A percentile compares a stretch with the other conserved stretches of the same genome.
phyloP scores from a whole-genome alignment of 2,888 invertebrate genomes.

The Lochmaea capreae region DNA sequence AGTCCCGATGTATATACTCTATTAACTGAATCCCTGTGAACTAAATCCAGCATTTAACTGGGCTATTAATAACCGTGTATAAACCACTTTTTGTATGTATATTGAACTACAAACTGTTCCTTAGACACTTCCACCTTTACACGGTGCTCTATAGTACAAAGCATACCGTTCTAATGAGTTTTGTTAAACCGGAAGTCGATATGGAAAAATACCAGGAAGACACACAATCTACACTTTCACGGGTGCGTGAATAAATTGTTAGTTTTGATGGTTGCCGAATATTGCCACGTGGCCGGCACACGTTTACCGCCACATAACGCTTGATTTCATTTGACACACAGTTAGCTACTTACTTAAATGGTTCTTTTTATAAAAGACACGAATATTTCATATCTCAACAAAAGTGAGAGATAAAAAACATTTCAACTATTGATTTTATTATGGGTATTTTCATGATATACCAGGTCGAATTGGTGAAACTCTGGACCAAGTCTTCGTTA shows the following conservation, averaged over 20 bases:
- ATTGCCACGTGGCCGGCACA: conserved; percentile 9
- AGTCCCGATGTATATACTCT: too few species aligned
- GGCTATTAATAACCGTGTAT: too few species aligned
- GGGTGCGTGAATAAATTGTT: conserved; percentile 5
- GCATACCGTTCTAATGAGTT: conserved; percentile 4
- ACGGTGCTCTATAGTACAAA: not conserved
- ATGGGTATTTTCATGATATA: too few species aligned
- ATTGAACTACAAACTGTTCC: not conserved
- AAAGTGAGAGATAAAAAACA: too few species aligned
- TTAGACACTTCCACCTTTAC: not conserved
- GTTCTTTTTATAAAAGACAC: not conserved
- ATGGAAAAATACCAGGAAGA: conserved; percentile 10
- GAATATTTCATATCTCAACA: too few species aligned
- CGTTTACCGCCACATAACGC: not conserved
- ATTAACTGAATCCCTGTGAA: too few species aligned
- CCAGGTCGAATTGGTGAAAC: too few species aligned
- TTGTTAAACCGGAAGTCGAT: not conserved
- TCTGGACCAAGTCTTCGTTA: too few species aligned
- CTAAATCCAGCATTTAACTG: too few species aligned
- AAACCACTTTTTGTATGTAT: too few species aligned
- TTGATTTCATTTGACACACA: not conserved
- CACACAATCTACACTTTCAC: conserved; percentile 9
- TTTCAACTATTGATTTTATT: too few species aligned
- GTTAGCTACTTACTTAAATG: not conserved
- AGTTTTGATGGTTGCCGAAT: not conserved